phyloP scores from a whole-genome alignment of 2,888 invertebrate species.

The Dolomedes plantarius region DNA sequence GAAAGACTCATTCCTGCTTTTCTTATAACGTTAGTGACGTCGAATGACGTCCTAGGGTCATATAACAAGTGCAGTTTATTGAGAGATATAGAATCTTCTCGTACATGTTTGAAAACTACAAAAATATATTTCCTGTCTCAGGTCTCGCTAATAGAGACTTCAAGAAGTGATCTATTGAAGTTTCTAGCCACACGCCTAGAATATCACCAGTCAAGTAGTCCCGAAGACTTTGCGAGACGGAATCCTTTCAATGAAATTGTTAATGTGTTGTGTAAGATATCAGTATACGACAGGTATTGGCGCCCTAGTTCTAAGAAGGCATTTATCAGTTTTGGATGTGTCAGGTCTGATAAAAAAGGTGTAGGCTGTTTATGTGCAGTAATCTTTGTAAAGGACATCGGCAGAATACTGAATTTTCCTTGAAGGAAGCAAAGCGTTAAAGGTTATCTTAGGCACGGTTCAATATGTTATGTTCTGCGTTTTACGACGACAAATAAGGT shows the following conservation, averaged over 20 bases:
- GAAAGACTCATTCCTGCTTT: no score
- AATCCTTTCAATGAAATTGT: neutral
- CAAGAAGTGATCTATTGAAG: no score
- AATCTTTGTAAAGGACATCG: neutral
- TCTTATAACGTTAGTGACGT: no score
- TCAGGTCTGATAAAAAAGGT: neutral
- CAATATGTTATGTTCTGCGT: neutral
- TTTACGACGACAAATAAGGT: conserved; percentile 5
- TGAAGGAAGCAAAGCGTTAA: neutral
- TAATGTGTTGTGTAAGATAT: neutral
- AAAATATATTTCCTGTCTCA: no score
- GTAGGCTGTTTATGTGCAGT: neutral
- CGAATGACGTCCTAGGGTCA: no score
- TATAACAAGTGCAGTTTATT: no score
- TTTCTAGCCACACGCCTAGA: no score
- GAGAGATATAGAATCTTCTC: no score
- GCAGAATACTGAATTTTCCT: neutral
- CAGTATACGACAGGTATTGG: neutral
- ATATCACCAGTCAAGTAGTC: no score
- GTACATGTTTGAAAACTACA: no score
- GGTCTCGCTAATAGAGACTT: no score
- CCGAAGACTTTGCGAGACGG: neutral
- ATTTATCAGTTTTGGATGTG: neutral
- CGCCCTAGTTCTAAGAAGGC: neutral
- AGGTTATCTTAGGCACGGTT: neutral